Evolutionary conservation across 2,797 vertebrate species (phyloP), one percentile per base, ranked within the genome.

Genomic region (Simalia tracyae): DNA sequence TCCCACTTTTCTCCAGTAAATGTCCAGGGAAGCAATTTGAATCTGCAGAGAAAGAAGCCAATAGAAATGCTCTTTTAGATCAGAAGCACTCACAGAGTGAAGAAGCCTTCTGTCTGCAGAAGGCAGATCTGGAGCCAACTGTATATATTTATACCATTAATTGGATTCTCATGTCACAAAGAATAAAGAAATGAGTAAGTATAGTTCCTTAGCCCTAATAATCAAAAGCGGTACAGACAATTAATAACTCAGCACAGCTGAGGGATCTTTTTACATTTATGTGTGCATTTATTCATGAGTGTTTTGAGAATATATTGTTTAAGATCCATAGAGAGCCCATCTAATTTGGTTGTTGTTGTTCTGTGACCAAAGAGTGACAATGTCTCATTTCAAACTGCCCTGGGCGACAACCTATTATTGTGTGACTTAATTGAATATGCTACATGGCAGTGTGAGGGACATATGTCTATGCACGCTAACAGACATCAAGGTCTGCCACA

Each of bases 401-500:
- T 61, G 87, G 97, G 84, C 46, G 97, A 96, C 95, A 95, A 96
- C 95, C 94, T 90, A 95, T 95, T 97, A 97, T 97, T 98, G 97
- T 97, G 97, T 11, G 61, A 90, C 94, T 97, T 97, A 96, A 98
- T 97, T 97, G 98, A 97, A 97, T 97, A 97, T 97, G 97, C 97
- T 92, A 93, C 88, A 72, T 89, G 97, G 95, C 96, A 95, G 96
- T 94, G 96, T 96, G 97, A 97, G 96, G 95, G 97, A 97, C 98
- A 98, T 98, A 97, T 98, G 97, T 97, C 97, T 96, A 94, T 97
- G 97, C 97, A 95, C 95, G 93, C 95, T 90, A 90, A 96, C 96
- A 96, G 96, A 97, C 96, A 94, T 90, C 85, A 11, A 95, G 95
- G 96, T 88, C 92, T 90, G 97, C 96, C 93, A 90, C 95, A 94